A percentile compares a stretch with the other conserved stretches of the same genome.
Evolutionary conservation across 2,113 vertebrate genomes (phyloP).

Genomic region (Melanerpes formicivorus): DNA sequence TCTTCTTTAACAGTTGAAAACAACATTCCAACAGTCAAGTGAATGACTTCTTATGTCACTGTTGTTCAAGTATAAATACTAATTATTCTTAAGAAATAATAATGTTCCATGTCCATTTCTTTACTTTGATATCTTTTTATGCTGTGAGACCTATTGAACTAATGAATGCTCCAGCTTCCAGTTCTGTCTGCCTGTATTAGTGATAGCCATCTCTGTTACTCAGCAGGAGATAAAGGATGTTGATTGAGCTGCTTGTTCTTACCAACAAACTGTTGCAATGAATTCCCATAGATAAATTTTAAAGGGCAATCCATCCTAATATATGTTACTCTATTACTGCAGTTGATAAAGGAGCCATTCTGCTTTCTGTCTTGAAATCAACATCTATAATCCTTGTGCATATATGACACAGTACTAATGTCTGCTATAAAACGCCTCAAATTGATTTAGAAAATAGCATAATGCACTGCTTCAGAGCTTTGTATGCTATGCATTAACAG

Average conservation of each 20-base stretch:
- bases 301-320: not conserved
- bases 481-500: not conserved
- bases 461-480: rapidly evolving
- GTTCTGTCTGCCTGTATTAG: not conserved
- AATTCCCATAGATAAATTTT: not conserved
- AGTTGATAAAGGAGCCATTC: not conserved
- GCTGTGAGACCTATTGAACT: not conserved
- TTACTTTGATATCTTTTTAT: not conserved
- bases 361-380: not conserved
- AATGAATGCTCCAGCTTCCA: not conserved
- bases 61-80: not conserved
- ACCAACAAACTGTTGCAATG: not conserved
- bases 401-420: not conserved
- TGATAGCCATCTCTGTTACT: not conserved
- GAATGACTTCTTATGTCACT: not conserved
- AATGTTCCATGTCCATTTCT: not conserved
- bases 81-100: not conserved
- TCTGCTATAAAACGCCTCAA: not conserved
- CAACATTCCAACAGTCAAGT: not conserved
- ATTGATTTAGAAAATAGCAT: not conserved
- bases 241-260: not conserved
- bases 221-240: not conserved
- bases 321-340: not conserved
- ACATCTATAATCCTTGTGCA: not conserved
- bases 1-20: not conserved